Conservation (phyloP, 1,140 invertebrate species). For the Temnothorax longispinosus region DNA sequence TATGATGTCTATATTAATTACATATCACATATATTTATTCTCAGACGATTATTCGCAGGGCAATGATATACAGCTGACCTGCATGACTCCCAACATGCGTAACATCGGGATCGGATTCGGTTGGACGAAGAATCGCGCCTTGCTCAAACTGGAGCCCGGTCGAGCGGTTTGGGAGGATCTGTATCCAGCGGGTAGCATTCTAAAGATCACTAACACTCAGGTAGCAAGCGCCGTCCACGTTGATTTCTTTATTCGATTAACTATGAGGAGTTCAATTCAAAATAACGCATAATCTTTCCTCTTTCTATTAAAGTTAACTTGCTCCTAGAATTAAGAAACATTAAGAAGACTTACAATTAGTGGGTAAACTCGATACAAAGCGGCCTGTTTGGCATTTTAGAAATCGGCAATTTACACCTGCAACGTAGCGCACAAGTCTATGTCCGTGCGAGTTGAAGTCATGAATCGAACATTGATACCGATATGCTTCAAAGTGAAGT, state of each 20-base stretch:
- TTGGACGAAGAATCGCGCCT: constrained; percentile 91
- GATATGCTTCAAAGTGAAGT: constrained; percentile 84
- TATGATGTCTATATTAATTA: too few relatives aligned
- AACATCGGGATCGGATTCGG: constrained; percentile 89
- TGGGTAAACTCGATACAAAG: neutral
- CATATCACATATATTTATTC: neutral
- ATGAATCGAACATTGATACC: constrained; percentile 87
- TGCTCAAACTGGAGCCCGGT: constrained; percentile 90
- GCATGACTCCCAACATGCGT: constrained; percentile 82
- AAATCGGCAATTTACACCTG: constrained; percentile 89
- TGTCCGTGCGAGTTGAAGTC: constrained; percentile 88
- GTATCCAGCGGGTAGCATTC: constrained; percentile 91
- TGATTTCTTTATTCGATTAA: neutral
- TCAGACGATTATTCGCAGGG: constrained; percentile 72
- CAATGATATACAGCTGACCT: constrained; percentile 81
- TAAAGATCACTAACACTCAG: constrained; percentile 91
- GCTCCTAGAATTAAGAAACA: constrained; percentile 1
- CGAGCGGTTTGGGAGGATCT: constrained; percentile 93
- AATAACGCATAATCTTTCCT: neutral
- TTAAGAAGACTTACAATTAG: neutral
- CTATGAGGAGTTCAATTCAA: neutral
- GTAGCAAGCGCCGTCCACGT: constrained; percentile 78
- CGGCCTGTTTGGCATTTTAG: constrained; percentile 77
- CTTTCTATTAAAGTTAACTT: neutral
- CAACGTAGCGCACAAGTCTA: constrained; percentile 86